Conservation (phyloP, 2,888 invertebrate genomes). For the Sisyra terminalis region DNA sequence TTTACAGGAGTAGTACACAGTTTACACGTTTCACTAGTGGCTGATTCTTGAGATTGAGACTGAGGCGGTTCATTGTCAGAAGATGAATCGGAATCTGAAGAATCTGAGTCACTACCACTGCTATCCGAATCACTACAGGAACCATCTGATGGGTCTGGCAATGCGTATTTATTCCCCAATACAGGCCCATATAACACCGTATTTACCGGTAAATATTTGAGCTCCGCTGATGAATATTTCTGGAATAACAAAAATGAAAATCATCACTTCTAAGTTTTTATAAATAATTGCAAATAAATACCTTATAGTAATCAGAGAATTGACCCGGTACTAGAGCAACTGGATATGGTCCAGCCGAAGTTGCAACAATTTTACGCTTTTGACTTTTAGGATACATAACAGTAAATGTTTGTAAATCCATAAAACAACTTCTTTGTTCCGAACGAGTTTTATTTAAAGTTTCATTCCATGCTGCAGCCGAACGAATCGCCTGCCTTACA, state of each 20-base stretch:
- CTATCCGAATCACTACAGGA: conserved; percentile 29
- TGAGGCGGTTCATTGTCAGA: not conserved
- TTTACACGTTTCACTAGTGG: conserved; percentile 4
- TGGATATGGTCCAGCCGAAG: conserved; percentile 61
- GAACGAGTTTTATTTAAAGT: conserved; percentile 63
- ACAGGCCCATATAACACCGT: conserved; percentile 59
- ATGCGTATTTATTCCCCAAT: conserved; percentile 28
- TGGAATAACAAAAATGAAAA: too few relatives aligned
- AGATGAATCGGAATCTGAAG: conserved; percentile 24
- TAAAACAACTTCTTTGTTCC: conserved; percentile 64
- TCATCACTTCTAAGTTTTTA: conserved; percentile 6
- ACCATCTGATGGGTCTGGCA: conserved; percentile 34
- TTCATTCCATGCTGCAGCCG: conserved; percentile 78
- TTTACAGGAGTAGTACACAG: not conserved
- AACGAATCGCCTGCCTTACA: conserved; percentile 68
- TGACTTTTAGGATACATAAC: conserved; percentile 56
- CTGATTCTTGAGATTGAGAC: not conserved
- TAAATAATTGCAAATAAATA: too few relatives aligned
- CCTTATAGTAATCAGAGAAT: conserved; percentile 72
- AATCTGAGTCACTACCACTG: conserved; percentile 18
- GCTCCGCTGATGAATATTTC: conserved; percentile 61
- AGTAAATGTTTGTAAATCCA: conserved; percentile 84
- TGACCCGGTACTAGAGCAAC: conserved; percentile 93
- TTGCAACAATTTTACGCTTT: conserved; percentile 26
- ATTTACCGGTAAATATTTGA: conserved; percentile 85